These are phyloP conservation scores for Heliconius ethilla DNA, from an alignment of 2,888 invertebrate species.

Conservation along the genomic window DNA sequence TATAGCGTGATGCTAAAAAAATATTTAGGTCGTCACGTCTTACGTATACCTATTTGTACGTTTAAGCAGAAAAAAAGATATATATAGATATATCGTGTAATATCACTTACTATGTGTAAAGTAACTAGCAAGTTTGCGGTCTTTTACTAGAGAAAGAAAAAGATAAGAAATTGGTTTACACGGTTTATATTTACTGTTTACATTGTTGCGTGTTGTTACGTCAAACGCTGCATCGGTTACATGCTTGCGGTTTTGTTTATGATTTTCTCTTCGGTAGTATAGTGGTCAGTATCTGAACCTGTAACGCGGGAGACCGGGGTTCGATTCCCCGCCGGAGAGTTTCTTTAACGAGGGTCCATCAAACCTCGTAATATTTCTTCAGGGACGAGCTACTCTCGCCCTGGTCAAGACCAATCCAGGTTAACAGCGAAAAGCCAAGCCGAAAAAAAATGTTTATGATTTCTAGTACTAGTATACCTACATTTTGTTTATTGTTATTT, in stretches of 20 bases:
- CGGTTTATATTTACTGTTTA: conserved; percentile 31
- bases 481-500: background rate
- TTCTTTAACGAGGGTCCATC: too few species aligned
- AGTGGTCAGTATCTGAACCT: too few species aligned
- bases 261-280: background rate
- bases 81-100: background rate
- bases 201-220: conserved; percentile 29
- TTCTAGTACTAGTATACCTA: too few species aligned
- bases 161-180: conserved; percentile 35
- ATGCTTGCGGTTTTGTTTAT: conserved; percentile 25
- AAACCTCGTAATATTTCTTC: too few species aligned
- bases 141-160: conserved; percentile 8
- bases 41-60: background rate
- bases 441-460: too few species aligned
- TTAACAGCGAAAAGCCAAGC: too few species aligned
- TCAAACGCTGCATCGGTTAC: conserved; percentile 28
- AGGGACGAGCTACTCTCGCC: too few species aligned
- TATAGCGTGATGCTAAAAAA: too few species aligned
- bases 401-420: too few species aligned
- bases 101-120: background rate
- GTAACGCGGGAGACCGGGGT: too few species aligned
- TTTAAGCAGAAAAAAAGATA: background rate
- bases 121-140: background rate
- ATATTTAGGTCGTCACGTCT: background rate
- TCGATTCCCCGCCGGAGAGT: too few species aligned